These are phyloP conservation scores for Antheraea yamamai DNA, from an alignment of 2,888 invertebrate genomes.

Conservation along the genomic window DNA sequence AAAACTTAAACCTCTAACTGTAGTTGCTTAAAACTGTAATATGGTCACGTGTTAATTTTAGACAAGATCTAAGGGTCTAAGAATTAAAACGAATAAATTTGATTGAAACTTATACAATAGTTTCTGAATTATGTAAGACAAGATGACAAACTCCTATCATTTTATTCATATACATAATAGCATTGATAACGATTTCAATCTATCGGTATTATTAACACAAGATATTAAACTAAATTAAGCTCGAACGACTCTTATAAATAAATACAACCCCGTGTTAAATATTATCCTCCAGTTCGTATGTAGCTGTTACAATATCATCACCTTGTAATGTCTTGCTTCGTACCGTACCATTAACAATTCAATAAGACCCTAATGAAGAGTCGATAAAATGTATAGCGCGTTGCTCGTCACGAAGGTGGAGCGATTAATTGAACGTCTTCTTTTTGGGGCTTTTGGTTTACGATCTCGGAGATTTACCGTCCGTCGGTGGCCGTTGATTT, in stretches of 20 bases:
- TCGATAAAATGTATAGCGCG: constrained; percentile 78
- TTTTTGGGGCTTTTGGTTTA: constrained; percentile 67
- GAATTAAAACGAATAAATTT: no score
- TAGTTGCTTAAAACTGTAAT: no score
- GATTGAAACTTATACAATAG: no score
- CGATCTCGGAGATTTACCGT: constrained; percentile 68
- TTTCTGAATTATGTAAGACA: neutral
- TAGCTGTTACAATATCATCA: constrained; percentile 69
- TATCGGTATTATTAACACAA: constrained; percentile 24
- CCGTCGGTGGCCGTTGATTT: constrained; percentile 65
- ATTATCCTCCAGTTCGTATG: constrained; percentile 61
- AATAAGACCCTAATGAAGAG: constrained; percentile 76
- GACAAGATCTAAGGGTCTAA: no score
- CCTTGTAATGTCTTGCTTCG: constrained; percentile 65
- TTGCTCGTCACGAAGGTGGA: constrained; percentile 66
- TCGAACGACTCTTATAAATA: constrained; percentile 21
- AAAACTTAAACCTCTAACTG: no score
- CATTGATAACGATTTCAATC: neutral
- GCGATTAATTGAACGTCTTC: constrained; percentile 72
- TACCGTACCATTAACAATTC: constrained; percentile 72
- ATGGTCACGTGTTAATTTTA: no score
- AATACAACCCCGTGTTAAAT: constrained; percentile 40
- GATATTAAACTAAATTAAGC: neutral
- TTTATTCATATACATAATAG: neutral
- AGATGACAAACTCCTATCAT: neutral